Evolutionary conservation across 2,797 vertebrate genomes (phyloP), one percentile per base, ranked within the genome.

Genomic region (Rhadinocentrus ornatus): DNA sequence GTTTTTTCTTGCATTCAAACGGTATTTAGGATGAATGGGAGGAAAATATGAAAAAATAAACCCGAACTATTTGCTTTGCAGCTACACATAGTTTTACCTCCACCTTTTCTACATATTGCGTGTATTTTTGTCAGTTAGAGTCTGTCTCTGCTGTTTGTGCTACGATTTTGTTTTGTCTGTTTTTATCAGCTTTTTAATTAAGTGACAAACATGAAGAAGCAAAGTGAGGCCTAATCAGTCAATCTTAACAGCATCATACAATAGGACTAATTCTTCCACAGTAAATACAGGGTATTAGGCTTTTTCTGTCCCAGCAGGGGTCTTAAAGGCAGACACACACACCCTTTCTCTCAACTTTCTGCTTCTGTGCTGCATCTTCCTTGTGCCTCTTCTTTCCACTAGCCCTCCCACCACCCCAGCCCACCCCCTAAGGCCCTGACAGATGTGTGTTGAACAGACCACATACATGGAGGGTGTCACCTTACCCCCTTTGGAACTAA

Each of bases 381-480:
- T 77, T 82, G 74, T 81, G 78, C 78, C 56, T 78, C 74, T 71
- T 67, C 60, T 61, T 66, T 73, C 59, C 50, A 26, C 67, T 61
- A 20, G 72, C 73, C 80, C 83, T 80, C 83, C 73, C 82, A 61
- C 66, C n/a, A 73, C 73, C 57, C 84, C 83, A 89, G 93, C 94
- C 92, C 93, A 89, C 92, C 89, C 93, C 90, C 95, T 93, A 91
- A 92, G 95, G 92, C 93, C 88, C 86, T 95, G 95, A 96, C 97
- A 99, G 97, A 97, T 98, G 96, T 96, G 95, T 83, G 92, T 92
- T 95, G 94, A 94, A 94, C 94, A 96, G 97, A 98, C 96, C 97
- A 98, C 96, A 97, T 98, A 97, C 96, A 94, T 96, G 90, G 96
- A 96, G 91, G 96, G 95, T 97, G 96, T 97, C 96, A 96, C 96